These are phyloP conservation scores for Amphipoea lucens DNA, from an alignment of 2,888 invertebrate genomes.

Conservation along the genomic window DNA sequence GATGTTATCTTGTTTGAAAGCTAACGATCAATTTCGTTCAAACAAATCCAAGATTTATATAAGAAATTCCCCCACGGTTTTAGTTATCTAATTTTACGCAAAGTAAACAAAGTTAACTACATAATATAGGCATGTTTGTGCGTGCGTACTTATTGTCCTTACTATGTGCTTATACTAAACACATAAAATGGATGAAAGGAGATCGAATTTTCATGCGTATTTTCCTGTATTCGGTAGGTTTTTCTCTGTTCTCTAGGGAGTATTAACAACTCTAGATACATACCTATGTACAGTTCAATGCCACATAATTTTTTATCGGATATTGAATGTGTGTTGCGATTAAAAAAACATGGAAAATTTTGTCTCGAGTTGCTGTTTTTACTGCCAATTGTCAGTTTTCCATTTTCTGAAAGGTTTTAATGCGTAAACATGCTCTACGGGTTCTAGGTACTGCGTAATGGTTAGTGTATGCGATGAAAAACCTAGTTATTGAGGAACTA, in stretches of 20 bases:
- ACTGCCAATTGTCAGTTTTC: not conserved
- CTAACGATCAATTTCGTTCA: constrained; percentile 32
- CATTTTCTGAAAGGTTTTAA: not conserved
- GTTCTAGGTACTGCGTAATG: too few species aligned
- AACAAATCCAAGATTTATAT: constrained; percentile 46
- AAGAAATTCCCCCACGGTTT: constrained; percentile 14
- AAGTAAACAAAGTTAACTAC: constrained; percentile 13
- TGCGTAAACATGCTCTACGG: not conserved
- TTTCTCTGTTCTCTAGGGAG: not conserved
- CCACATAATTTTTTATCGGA: constrained; percentile 5
- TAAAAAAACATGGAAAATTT: not conserved
- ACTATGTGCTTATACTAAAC: not conserved
- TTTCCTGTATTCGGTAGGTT: not conserved
- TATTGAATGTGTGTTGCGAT: not conserved
- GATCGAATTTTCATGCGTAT: not conserved
- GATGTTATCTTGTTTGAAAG: constrained; percentile 24
- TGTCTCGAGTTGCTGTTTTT: not conserved
- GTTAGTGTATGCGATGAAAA: not conserved
- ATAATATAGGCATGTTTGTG: not conserved
- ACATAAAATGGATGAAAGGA: not conserved
- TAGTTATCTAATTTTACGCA: constrained; percentile 39
- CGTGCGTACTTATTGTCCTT: not conserved
- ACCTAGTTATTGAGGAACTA: not conserved
- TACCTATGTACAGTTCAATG: not conserved
- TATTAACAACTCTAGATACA: not conserved